Evolutionary conservation across 53 echinoderm and acorn worm genomes (phyloP).

Genomic region (Holothuria leucospilota): DNA sequence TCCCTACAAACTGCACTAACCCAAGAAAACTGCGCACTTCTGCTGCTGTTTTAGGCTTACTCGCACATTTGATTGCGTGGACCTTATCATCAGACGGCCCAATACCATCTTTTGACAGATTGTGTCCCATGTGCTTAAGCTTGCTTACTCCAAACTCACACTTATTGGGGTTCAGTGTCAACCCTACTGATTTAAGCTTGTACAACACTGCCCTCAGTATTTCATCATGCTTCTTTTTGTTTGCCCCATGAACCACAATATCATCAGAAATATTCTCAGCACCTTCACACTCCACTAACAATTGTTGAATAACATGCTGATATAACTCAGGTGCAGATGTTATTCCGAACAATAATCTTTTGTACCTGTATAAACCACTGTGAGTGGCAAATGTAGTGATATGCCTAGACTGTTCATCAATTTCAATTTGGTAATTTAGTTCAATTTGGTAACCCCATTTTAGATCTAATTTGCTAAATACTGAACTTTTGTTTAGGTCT

Average conservation of each 20-base stretch:
- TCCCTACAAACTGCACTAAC: slow-evolving; percentile 46
- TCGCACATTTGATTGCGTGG: slow-evolving; percentile 54
- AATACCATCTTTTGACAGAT: slow-evolving; percentile 59
- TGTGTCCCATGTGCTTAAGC: slow-evolving; percentile 69
- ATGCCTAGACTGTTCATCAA: too few species aligned
- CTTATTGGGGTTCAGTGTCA: slow-evolving; percentile 63
- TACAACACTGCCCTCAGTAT: too few species aligned
- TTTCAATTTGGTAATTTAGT: too few species aligned
- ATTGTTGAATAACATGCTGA: slow-evolving; percentile 51
- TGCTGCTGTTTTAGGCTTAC: slow-evolving; percentile 55
- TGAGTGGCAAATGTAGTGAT: slow-evolving; percentile 42
- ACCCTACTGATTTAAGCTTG: slow-evolving; percentile 42
- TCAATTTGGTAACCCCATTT: too few species aligned
- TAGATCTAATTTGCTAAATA: too few species aligned
- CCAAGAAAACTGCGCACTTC: slow-evolving; percentile 75
- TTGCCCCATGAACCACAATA: slow-evolving; percentile 51
- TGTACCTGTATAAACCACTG: slow-evolving; percentile 46
- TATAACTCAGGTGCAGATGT: slow-evolving; percentile 50
- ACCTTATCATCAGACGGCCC: slow-evolving; percentile 47
- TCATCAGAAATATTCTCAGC: slow-evolving; percentile 59
- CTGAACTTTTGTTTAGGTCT: too few species aligned
- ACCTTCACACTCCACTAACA: slow-evolving; percentile 31
- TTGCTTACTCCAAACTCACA: slow-evolving; percentile 64
- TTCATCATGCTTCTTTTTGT: slow-evolving; percentile 57
- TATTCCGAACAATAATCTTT: slow-evolving; percentile 59